Percentiles rank a stretch among this genome's conserved stretches.
phyloP scores from a whole-genome alignment of 2,888 invertebrate genomes.

The Drosophila eohydei region DNA sequence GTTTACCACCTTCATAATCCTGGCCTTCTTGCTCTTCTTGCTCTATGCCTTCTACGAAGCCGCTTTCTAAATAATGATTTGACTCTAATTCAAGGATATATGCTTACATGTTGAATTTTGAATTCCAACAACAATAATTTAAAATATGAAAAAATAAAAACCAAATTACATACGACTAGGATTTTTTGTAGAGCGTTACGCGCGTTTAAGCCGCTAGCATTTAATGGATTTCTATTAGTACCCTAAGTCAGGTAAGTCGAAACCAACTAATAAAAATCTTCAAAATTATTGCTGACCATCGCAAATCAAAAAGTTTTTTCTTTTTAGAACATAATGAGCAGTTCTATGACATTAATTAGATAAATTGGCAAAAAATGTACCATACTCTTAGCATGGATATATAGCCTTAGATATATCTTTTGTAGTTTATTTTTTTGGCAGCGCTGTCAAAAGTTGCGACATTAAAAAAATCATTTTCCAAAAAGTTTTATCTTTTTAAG shows the following conservation, averaged over 20 bases:
- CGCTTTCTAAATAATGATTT: constrained; percentile 73
- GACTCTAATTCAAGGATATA: constrained; percentile 65
- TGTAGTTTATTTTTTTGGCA: constrained; percentile 61
- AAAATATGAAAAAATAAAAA: constrained; percentile 28
- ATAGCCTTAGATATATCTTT: constrained; percentile 5
- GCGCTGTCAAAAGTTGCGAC: constrained; percentile 41
- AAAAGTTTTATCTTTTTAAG: constrained; percentile 63
- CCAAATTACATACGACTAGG: constrained; percentile 54
- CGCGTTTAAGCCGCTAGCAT: constrained; percentile 76
- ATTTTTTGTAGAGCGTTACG: constrained; percentile 60
- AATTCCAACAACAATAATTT: constrained; percentile 59
- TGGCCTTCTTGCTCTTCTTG: constrained; percentile 88
- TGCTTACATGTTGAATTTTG: constrained; percentile 71
- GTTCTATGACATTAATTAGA: constrained; percentile 53
- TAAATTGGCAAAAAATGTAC: constrained; percentile 39
- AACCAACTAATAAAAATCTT: background rate
- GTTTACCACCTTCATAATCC: constrained; percentile 89
- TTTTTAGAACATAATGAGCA: constrained; percentile 21
- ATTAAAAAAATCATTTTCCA: constrained; percentile 63
- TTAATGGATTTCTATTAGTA: constrained; percentile 81
- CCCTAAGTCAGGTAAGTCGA: constrained; percentile 73
- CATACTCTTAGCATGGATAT: constrained; percentile 3
- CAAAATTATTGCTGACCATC: constrained; percentile 10
- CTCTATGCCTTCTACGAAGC: constrained; percentile 90
- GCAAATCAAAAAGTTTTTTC: constrained; percentile 7